Conservation (phyloP, 2,113 vertebrate species). For the Pseudorhombus dupliciocellatus region DNA sequence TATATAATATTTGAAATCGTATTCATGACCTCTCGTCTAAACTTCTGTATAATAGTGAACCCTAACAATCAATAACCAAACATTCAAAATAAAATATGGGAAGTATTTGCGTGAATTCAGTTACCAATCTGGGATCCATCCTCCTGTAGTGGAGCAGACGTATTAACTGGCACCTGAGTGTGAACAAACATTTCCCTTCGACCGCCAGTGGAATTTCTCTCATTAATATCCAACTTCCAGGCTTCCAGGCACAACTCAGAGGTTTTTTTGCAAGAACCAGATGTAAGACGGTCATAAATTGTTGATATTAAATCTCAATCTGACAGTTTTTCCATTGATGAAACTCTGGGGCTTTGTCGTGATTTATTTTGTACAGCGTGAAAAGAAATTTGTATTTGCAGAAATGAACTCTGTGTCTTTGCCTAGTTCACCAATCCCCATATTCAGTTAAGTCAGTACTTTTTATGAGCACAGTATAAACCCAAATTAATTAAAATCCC, state of each 20-base stretch:
- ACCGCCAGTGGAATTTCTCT: neutral
- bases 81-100: no score
- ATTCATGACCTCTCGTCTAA: no score
- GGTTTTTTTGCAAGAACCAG: neutral
- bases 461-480: neutral
- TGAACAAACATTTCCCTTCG: neutral
- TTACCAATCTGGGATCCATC: no score
- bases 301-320: neutral
- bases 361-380: neutral
- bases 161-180: neutral
- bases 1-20: no score
- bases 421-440: neutral
- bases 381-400: neutral
- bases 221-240: neutral
- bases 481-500: neutral
- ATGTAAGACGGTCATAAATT: slow-evolving; percentile 3
- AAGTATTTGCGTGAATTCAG: no score
- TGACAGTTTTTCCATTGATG: neutral
- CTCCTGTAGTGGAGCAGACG: neutral
- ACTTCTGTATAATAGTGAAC: no score
- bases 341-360: neutral
- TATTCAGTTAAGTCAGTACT: neutral
- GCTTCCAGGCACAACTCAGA: neutral
- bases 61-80: no score
- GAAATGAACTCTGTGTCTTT: neutral